These are phyloP conservation scores for Herpailurus yagouaroundi DNA, from an alignment of 2,113 vertebrate species.

Conservation along the genomic window DNA sequence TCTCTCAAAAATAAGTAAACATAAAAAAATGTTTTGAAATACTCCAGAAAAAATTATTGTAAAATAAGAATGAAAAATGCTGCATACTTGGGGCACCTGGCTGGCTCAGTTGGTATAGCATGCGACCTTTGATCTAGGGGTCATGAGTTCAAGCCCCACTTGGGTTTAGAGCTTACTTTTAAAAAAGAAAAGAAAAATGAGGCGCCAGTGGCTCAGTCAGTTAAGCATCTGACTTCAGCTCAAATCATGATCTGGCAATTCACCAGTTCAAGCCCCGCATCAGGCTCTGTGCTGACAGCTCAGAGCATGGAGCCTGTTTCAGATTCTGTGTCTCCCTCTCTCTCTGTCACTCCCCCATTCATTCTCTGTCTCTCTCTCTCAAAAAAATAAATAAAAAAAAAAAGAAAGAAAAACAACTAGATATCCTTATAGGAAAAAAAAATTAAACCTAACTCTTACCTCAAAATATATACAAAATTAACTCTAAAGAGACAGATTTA, in stretches of 20 bases:
- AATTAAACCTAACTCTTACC: background rate
- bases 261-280: too few relatives aligned
- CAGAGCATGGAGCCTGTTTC: too few relatives aligned
- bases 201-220: too few relatives aligned
- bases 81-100: background rate
- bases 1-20: too few relatives aligned
- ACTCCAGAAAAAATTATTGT: background rate
- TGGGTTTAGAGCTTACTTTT: background rate
- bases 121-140: background rate
- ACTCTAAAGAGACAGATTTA: background rate
- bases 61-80: conserved; percentile 42
- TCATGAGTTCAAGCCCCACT: background rate
- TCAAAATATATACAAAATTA: background rate
- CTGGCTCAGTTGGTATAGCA: background rate
- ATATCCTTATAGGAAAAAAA: background rate
- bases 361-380: too few relatives aligned
- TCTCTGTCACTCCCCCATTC: too few relatives aligned
- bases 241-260: too few relatives aligned
- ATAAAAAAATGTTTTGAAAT: too few relatives aligned
- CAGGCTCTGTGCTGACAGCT: too few relatives aligned
- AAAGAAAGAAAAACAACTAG: background rate
- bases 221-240: too few relatives aligned
- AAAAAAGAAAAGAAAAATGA: background rate
- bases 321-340: too few relatives aligned
- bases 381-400: background rate